Base-by-base conservation (phyloP, 2,888 invertebrate genomes). In the Coecobrya sp. region DNA sequence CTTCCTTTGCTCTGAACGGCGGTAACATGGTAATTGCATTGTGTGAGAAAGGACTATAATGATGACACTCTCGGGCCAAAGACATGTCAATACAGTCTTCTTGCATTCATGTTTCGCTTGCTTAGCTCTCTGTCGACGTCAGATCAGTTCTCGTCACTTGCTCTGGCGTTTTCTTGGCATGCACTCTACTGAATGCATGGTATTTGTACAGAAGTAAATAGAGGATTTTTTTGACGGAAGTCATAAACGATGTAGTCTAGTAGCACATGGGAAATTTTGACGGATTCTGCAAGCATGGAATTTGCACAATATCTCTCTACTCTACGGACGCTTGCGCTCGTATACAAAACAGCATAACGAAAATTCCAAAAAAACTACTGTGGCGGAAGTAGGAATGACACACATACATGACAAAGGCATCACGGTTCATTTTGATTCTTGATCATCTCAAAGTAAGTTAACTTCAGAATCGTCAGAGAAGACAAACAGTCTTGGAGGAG, bases 111-210 rank as follows among this genome's bases (percentile, higher is more conserved):
- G 59, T 59, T 59, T 59, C 13, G 11, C 11, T 27, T 65, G 7
- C 22, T 62, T 62, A 8, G 10, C 62, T 62, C 1, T 65, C 59
- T 16, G 19, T 59, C 59, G 0, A 16, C 13, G 49, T 49, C 49
- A 7, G 49, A 36, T 68, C 70, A 70, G 8, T 36, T 70, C 70
- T 70, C 70, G 70, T 70, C 70, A 36, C 36, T 70, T 70, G 68
- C 4, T 68, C 16, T 68, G 68, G 30, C 30, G 55, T 55, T 62
- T 62, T 62, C 62, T 62, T 62, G 62, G 22, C 62, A 62, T 19
- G 10, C 16, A 22, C 22, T 25, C 25, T 22, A 62, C 22, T 8
- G 11, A 62, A 62, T 62, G 7, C 22, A 25, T 22, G 62, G 62
- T 25, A 62, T 62, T 62, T 62, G 25, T 11, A 22, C 4, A 62